These are phyloP conservation scores for Tiliacea aurago DNA, from an alignment of 2,888 invertebrate genomes.

Conservation along the genomic window DNA sequence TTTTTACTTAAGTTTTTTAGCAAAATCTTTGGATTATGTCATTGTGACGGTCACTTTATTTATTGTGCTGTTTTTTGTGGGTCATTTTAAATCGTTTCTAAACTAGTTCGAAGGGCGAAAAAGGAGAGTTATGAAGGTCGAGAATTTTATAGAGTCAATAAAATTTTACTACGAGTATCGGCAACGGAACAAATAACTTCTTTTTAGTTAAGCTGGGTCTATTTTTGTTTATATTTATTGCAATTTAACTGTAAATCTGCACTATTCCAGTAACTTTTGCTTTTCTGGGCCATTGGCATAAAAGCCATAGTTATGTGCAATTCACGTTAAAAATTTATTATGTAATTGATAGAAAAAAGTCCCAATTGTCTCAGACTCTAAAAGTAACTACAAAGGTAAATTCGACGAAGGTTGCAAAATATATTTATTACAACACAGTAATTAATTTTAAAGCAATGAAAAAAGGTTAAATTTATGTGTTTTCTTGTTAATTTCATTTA, in stretches of 20 bases:
- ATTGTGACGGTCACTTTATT: slow-evolving; percentile 66
- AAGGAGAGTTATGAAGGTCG: slow-evolving; percentile 58
- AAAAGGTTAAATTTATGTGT: slow-evolving; percentile 41
- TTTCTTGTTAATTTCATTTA: slow-evolving; percentile 35
- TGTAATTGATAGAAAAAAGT: neutral
- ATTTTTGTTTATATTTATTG: slow-evolving; percentile 43
- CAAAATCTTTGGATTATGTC: slow-evolving; percentile 73
- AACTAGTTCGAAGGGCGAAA: slow-evolving; percentile 55
- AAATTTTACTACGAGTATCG: slow-evolving; percentile 52
- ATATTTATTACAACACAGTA: slow-evolving; percentile 13
- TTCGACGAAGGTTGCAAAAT: slow-evolving; percentile 20
- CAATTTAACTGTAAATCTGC: slow-evolving; percentile 4
- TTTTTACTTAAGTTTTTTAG: slow-evolving; percentile 59
- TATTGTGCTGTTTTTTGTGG: slow-evolving; percentile 66
- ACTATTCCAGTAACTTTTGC: neutral
- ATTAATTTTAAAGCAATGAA: slow-evolving; percentile 50
- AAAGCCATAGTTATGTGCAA: neutral
- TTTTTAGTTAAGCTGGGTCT: slow-evolving; percentile 32
- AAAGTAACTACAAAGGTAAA: neutral
- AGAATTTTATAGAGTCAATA: slow-evolving; percentile 62
- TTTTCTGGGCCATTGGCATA: neutral
- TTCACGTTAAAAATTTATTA: neutral
- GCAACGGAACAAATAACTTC: slow-evolving; percentile 40
- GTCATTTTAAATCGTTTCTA: slow-evolving; percentile 45
- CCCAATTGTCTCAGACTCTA: neutral